Conservation (phyloP, 2,888 invertebrate genomes). For the Perizoma affinitatum region DNA sequence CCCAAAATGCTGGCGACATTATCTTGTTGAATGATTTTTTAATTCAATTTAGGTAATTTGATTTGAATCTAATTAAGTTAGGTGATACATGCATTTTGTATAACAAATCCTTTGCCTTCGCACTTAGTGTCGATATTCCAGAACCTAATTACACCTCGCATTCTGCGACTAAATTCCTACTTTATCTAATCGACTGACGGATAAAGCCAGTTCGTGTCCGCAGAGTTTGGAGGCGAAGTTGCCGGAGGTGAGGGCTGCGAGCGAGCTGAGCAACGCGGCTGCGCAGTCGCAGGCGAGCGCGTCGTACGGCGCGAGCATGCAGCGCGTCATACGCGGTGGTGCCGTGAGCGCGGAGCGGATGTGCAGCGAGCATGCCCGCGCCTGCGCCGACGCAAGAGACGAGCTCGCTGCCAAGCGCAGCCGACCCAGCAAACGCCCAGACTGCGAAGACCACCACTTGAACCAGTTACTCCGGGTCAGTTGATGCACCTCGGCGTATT, state of each 20-base stretch:
- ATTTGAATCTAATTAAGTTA: too few relatives aligned
- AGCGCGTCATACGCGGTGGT: conserved; percentile 62
- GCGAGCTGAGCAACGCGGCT: conserved; percentile 32
- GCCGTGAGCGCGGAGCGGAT: conserved; percentile 39
- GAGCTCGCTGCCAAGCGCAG: conserved; percentile 17
- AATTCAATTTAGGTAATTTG: too few relatives aligned
- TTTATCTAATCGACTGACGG: too few relatives aligned
- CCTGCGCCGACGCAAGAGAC: conserved; percentile 19
- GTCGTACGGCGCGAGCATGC: conserved; percentile 28
- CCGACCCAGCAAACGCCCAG: conserved; percentile 1
- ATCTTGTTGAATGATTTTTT: too few relatives aligned
- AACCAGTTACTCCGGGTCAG: neutral
- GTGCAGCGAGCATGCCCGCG: conserved; percentile 23
- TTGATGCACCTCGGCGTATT: neutral
- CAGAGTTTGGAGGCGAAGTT: conserved; percentile 33
- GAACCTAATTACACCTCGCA: too few relatives aligned
- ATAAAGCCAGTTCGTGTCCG: too few relatives aligned
- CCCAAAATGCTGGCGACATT: too few relatives aligned
- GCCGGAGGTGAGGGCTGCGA: conserved; percentile 9
- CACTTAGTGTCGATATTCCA: too few relatives aligned
- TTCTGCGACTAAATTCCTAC: too few relatives aligned
- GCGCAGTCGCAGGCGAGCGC: conserved; percentile 30
- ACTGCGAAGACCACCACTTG: conserved; percentile 23
- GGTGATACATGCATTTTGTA: too few relatives aligned
- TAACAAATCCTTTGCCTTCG: too few relatives aligned